Conservation (phyloP, 2,113 vertebrate species). For the Otolemur garnettii region DNA sequence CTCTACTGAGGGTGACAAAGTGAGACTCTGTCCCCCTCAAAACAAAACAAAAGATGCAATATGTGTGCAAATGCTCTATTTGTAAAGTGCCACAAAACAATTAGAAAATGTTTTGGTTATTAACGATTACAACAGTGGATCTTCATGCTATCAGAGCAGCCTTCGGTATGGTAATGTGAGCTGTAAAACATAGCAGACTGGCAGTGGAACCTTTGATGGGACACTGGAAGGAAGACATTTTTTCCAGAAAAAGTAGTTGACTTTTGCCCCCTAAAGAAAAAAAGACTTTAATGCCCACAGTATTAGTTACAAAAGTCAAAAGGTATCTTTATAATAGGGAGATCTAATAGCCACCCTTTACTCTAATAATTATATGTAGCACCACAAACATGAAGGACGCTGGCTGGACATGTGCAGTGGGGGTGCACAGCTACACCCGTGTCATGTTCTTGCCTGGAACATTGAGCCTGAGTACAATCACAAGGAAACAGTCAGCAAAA, state of each 20-base stretch:
- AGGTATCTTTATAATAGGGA: neutral
- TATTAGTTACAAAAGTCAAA: neutral
- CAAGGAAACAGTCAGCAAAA: neutral
- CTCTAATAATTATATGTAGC: neutral
- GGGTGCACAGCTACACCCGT: accelerated
- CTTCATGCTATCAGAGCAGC: neutral
- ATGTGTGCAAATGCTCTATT: conserved; percentile 51
- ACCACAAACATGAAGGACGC: neutral
- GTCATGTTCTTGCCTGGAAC: neutral
- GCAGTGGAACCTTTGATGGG: neutral
- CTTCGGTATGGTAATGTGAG: neutral
- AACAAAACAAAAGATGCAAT: neutral
- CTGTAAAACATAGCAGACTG: accelerated
- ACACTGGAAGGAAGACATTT: neutral
- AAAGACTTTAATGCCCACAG: neutral
- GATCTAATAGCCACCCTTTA: neutral
- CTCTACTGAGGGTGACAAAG: too few species aligned
- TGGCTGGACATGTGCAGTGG: accelerated
- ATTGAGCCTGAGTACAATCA: neutral
- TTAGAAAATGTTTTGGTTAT: conserved; percentile 21
- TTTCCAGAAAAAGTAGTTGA: neutral
- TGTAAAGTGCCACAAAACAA: conserved; percentile 31
- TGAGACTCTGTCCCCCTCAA: too few species aligned
- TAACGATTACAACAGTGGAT: neutral
- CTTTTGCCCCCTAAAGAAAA: neutral